Percentiles rank a stretch among this genome's conserved stretches.
phyloP scores from a whole-genome alignment of 2,888 invertebrate species.

The Drosophila atroscutellata region DNA sequence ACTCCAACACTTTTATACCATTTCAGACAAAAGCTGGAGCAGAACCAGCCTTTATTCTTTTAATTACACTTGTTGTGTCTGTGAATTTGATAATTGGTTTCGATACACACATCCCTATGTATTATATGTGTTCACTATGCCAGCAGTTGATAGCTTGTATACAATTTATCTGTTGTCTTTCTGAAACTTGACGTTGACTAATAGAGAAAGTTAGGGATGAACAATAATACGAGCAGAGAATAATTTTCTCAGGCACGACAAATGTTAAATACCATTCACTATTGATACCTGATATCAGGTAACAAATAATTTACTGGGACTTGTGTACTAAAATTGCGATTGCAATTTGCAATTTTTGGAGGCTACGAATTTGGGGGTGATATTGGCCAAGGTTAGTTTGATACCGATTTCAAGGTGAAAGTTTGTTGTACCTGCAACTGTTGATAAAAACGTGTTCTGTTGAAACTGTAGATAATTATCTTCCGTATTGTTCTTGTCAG shows the following conservation, averaged over 20 bases:
- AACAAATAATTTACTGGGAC: not conserved
- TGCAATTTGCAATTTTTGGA: not conserved
- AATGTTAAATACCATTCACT: not conserved
- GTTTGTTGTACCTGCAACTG: not conserved
- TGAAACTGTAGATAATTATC: not conserved
- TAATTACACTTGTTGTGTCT: conserved; percentile 15
- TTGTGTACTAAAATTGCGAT: no score
- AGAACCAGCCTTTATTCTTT: conserved; percentile 20
- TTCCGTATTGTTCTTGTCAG: not conserved
- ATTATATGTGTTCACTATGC: not conserved
- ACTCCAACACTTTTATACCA: conserved; percentile 15
- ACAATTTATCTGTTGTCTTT: not conserved
- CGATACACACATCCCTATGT: not conserved
- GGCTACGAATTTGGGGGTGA: not conserved
- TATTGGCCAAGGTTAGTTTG: not conserved
- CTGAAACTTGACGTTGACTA: not conserved
- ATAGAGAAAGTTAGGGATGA: not conserved
- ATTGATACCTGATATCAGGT: not conserved
- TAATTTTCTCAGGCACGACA: not conserved
- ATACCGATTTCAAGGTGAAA: not conserved
- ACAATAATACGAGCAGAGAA: not conserved
- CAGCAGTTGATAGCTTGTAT: not conserved
- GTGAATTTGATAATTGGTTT: conserved; percentile 11
- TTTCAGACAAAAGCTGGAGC: not conserved
- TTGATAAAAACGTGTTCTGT: not conserved